Percentiles rank a stretch among this genome's conserved stretches.
Evolutionary conservation across 1,140 invertebrate genomes (phyloP).

Genomic region (Brachionus paranguensis): DNA sequence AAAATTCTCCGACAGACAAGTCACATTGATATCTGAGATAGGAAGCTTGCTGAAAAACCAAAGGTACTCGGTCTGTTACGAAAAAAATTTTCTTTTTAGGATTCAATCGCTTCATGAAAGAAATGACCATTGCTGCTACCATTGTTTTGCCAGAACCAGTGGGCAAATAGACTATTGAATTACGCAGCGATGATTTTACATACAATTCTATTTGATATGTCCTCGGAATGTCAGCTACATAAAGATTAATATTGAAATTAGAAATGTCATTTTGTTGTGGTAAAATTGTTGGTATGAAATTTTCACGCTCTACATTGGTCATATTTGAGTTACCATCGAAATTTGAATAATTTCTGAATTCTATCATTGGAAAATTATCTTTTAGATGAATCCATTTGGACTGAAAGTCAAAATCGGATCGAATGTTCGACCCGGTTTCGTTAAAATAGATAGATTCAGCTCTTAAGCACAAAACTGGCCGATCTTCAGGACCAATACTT

Average conservation of each 20-base stretch:
- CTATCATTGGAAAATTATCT: background rate
- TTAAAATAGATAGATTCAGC: background rate
- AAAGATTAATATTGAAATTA: background rate
- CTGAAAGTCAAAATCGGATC: background rate
- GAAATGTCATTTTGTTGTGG: background rate
- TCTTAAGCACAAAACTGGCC: background rate
- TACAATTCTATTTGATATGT: conserved; percentile 48
- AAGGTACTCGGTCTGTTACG: conserved; percentile 49
- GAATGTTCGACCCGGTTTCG: background rate
- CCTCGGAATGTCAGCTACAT: conserved; percentile 43
- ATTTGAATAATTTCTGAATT: background rate
- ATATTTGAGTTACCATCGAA: background rate
- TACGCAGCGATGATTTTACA: conserved; percentile 44
- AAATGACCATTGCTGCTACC: conserved; percentile 47
- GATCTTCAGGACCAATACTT: background rate
- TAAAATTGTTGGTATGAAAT: background rate
- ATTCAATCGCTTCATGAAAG: conserved; percentile 46
- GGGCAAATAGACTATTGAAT: conserved; percentile 49
- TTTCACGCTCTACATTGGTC: background rate
- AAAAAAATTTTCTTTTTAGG: conserved; percentile 48
- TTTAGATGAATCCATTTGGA: background rate
- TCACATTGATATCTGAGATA: conserved; percentile 43
- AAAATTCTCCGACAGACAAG: background rate
- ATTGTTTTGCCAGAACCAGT: conserved; percentile 53
- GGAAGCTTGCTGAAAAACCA: conserved; percentile 50